A percentile compares a stretch with the other conserved stretches of the same genome.
Evolutionary conservation across 1,140 invertebrate genomes (phyloP).

Genomic region (Asobara japonica): DNA sequence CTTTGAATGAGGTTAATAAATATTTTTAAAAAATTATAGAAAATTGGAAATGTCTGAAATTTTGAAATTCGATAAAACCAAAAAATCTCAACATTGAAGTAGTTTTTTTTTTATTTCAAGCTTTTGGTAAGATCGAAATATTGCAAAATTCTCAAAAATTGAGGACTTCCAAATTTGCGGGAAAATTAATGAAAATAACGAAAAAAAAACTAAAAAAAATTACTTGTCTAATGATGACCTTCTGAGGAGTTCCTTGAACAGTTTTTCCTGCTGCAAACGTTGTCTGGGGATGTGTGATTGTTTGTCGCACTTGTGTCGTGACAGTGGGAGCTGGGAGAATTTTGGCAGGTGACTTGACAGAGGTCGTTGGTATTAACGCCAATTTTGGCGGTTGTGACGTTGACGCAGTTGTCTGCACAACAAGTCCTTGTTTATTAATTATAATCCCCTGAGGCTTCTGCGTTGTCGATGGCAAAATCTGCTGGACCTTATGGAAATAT

Average conservation of each 20-base stretch:
- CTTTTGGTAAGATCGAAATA: no score
- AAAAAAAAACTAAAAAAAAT: no score
- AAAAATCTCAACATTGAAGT: no score
- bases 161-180: no score
- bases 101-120: no score
- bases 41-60: no score
- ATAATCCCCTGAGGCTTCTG: slow-evolving; percentile 66
- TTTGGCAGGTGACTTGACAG: slow-evolving; percentile 74
- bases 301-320: slow-evolving; percentile 59
- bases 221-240: slow-evolving; percentile 72
- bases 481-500: no score
- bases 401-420: slow-evolving; percentile 58
- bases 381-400: slow-evolving; percentile 59
- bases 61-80: no score
- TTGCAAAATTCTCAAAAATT: no score
- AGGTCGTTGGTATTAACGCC: slow-evolving; percentile 57
- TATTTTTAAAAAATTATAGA: no score
- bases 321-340: slow-evolving; percentile 74
- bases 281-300: slow-evolving; percentile 51
- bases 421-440: slow-evolving; percentile 59
- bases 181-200: no score
- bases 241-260: slow-evolving; percentile 68
- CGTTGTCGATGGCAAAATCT: slow-evolving; percentile 63
- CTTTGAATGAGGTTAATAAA: no score
- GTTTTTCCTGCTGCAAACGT: slow-evolving; percentile 53